Conservation (phyloP, 53 echinoderm and acorn worm genomes). For the Echinarachnius parma region DNA sequence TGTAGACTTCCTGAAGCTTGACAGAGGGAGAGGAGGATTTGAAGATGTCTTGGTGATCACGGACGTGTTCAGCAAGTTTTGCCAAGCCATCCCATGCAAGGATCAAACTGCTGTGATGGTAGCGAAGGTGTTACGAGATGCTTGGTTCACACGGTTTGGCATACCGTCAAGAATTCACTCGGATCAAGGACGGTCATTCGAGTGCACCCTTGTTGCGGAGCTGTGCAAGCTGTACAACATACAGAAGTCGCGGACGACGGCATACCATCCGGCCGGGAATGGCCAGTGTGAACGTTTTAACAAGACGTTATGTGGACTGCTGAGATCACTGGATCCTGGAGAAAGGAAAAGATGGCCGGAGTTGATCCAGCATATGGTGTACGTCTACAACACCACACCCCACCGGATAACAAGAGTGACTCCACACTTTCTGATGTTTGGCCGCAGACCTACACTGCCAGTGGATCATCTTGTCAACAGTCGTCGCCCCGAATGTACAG, state of each 20-base stretch:
- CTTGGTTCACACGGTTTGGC: constrained; percentile 57
- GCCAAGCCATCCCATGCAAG: constrained; percentile 56
- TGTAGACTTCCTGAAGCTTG: constrained; percentile 65
- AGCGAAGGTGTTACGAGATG: constrained; percentile 41
- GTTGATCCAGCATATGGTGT: constrained; percentile 40
- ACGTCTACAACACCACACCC: constrained; percentile 55
- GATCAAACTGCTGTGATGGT: constrained; percentile 47
- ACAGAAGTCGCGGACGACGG: constrained; percentile 37
- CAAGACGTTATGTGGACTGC: constrained; percentile 40
- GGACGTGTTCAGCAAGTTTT: constrained; percentile 61
- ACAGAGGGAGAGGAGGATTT: constrained; percentile 50
- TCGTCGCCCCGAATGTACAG: too few species aligned
- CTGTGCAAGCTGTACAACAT: constrained; percentile 37
- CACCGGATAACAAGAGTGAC: constrained; percentile 50
- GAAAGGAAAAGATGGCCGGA: constrained; percentile 56
- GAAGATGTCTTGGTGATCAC: constrained; percentile 65
- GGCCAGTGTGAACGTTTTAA: constrained; percentile 59
- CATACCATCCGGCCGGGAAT: constrained; percentile 62
- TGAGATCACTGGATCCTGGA: constrained; percentile 42
- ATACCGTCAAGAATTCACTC: constrained; percentile 54
- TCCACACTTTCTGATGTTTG: constrained; percentile 52
- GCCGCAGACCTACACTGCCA: constrained; percentile 44
- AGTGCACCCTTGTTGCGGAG: constrained; percentile 29
- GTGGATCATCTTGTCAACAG: constrained; percentile 52
- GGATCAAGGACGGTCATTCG: constrained; percentile 61